These are phyloP conservation scores for Hippocampus abdominalis DNA, from an alignment of 2,113 vertebrate genomes.

Conservation along the genomic window DNA sequence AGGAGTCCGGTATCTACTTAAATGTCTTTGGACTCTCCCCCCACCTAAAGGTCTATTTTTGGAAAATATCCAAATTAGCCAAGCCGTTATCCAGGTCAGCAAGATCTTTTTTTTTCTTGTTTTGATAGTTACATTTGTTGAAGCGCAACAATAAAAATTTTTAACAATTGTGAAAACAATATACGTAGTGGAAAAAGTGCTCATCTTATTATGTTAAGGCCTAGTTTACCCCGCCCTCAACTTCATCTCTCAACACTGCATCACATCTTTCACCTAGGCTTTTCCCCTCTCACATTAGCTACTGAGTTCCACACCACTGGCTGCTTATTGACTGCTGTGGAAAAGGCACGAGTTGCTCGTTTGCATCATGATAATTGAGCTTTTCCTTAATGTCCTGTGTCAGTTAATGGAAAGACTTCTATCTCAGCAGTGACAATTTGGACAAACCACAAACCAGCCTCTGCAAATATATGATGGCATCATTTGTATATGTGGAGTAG, in stretches of 20 bases:
- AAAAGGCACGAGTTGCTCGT: constrained; percentile 3
- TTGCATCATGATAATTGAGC: constrained; percentile 3
- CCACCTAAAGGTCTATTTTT: neutral
- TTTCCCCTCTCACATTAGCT: neutral
- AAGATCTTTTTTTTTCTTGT: neutral
- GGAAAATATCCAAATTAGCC: neutral
- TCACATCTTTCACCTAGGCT: neutral
- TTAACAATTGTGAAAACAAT: no score
- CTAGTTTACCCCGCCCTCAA: neutral
- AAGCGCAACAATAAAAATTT: neutral
- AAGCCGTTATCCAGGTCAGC: neutral
- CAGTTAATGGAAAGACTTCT: constrained; percentile 1
- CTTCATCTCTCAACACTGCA: neutral
- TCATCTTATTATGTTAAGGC: neutral
- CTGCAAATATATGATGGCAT: neutral
- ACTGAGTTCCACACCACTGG: neutral
- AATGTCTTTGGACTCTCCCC: neutral
- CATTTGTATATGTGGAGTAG: neutral
- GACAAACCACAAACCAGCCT: neutral
- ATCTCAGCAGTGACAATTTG: constrained; percentile 16
- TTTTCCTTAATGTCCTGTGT: constrained; percentile 22
- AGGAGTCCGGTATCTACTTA: neutral
- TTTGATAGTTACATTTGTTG: neutral
- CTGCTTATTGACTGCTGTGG: constrained; percentile 5
- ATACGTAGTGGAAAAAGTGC: no score